phyloP scores from a whole-genome alignment of 1,140 invertebrate species.

The Lycorma delicatula region DNA sequence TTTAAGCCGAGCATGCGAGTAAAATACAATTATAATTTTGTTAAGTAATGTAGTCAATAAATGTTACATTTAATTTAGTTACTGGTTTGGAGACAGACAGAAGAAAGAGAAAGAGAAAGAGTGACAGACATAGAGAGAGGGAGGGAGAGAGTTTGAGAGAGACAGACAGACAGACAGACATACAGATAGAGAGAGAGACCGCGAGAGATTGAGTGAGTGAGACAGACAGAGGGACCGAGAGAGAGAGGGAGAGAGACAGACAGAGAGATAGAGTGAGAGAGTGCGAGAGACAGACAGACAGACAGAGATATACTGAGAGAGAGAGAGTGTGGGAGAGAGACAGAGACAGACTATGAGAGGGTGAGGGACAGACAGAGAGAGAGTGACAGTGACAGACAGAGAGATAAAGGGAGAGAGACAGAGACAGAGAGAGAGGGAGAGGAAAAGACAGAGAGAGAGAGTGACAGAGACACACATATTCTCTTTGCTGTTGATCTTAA shows the following conservation, averaged over 20 bases:
- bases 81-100: no score
- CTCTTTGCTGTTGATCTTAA: no score
- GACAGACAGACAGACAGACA: neutral
- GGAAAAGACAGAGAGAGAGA: neutral
- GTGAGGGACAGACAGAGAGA: neutral
- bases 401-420: neutral
- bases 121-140: neutral
- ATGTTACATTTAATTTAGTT: no score
- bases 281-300: no score
- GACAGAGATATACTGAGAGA: neutral
- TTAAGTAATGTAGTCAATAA: no score
- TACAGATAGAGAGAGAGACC: neutral
- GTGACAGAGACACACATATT: neutral
- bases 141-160: neutral
- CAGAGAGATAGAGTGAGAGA: neutral
- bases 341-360: neutral
- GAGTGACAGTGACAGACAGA: neutral
- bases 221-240: neutral
- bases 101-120: neutral
- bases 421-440: neutral
- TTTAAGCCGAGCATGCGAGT: no score
- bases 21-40: no score
- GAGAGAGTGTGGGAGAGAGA: neutral
- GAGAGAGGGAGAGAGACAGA: neutral
- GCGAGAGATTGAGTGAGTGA: neutral